Base-by-base conservation (phyloP, 1,140 invertebrate genomes). In the Philopotamus ludificatus region DNA sequence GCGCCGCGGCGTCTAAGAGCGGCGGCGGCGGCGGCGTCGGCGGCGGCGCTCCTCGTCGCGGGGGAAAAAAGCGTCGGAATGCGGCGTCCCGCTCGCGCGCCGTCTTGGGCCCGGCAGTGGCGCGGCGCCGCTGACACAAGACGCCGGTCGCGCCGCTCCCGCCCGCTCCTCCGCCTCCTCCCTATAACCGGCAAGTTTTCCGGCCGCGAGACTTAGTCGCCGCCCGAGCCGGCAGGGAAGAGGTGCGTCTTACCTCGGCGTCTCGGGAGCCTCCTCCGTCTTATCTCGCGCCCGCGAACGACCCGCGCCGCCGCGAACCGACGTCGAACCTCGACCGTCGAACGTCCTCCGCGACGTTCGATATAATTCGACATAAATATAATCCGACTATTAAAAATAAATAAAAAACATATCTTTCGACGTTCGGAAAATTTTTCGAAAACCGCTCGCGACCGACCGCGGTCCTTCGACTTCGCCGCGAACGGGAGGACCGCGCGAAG, bases 61-160 rank as follows among this genome's bases (percentile, higher is more conserved):
- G 15, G 50, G 50, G 9, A 53, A 62, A 62, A 62, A 53, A 50
- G 44, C 47, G 44, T 51, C 44, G 47, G 18, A 45, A 39, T 42
- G 26, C 60, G 60, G 60, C 47, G 26, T 50, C 60, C 45, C 45
- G 26, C 45, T 62, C 60, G 50, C 16, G 47, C 45, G 22, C 23
- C 41, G 41, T n/a, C 41, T 20, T 60, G 58, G 12, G 10, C 15
- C 41, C 44, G 18, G 22, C 50, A 63, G 49, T 63, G 62, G 49
- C 62, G 62, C 49, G 57, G 57, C 57, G 57, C 42, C 26, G 57
- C 57, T 60, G 57, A 41, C 57, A 60, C 57, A 60, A 60, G 57
- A 60, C 57, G 57, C 57, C 57, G 57, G 57, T 41, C 34, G 34
- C 39, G 28, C 15, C 15, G 26, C 54, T 28, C 34, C 54, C 54